Evolutionary conservation across 1,140 invertebrate genomes (phyloP).

Genomic region (Trichonephila clavata): DNA sequence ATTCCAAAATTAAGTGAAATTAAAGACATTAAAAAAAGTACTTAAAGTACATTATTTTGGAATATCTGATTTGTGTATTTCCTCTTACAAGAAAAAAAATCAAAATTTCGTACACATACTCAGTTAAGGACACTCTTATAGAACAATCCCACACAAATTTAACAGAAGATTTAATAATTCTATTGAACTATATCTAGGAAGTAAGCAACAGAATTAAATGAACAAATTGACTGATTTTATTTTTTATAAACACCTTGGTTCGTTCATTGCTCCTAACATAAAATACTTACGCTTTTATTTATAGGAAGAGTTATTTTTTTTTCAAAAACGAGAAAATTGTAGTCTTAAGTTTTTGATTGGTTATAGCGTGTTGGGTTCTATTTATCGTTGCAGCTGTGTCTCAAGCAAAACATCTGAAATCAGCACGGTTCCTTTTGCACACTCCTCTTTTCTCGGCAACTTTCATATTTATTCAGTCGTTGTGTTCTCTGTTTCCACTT

Average conservation of each 20-base stretch:
- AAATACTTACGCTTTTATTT: not conserved
- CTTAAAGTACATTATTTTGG: too few species aligned
- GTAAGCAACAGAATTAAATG: not conserved
- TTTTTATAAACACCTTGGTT: not conserved
- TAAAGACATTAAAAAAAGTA: too few species aligned
- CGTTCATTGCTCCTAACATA: not conserved
- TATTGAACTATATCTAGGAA: too few species aligned
- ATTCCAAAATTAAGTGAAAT: too few species aligned
- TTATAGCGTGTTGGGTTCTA: not conserved
- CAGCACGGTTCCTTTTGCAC: not conserved
- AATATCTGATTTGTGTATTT: too few species aligned
- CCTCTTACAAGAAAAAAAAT: too few species aligned
- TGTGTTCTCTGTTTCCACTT: not conserved
- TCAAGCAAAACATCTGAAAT: conserved; percentile 15
- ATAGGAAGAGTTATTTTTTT: not conserved
- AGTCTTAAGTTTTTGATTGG: not conserved
- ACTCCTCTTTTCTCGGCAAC: not conserved
- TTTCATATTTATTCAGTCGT: conserved; percentile 22
- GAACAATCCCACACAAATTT: too few species aligned
- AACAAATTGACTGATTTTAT: not conserved
- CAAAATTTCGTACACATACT: too few species aligned
- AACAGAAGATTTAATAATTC: too few species aligned
- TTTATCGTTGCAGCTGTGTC: not conserved
- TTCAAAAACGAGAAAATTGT: not conserved
- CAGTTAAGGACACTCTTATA: too few species aligned